Conservation (phyloP, 2,797 vertebrate species). For the Triplophysa yarkandensis region DNA sequence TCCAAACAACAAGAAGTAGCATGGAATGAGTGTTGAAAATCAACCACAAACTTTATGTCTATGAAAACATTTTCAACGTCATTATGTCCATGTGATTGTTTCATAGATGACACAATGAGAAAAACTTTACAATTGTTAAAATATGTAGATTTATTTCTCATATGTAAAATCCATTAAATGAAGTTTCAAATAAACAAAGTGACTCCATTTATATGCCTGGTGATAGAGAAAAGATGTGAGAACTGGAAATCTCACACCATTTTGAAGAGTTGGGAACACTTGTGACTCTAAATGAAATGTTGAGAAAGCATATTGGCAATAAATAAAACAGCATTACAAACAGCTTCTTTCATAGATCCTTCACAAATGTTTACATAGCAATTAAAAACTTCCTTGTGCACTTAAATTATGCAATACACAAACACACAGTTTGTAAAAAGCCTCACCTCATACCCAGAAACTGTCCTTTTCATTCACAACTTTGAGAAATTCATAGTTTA, state of each 20-base stretch:
- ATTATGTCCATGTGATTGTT: too few species aligned
- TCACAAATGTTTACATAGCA: too few species aligned
- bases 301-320: not conserved
- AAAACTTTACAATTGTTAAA: too few species aligned
- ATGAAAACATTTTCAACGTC: too few species aligned
- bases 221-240: not conserved
- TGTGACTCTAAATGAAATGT: slow-evolving; percentile 6
- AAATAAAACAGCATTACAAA: slow-evolving; percentile 19
- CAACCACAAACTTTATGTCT: too few species aligned
- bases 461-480: slow-evolving; percentile 33
- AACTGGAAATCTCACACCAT: slow-evolving; percentile 18
- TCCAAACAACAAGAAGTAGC: too few species aligned
- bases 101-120: too few species aligned
- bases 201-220: slow-evolving; percentile 1
- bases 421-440: slow-evolving; percentile 13
- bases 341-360: not conserved
- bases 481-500: slow-evolving; percentile 14
- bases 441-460: slow-evolving; percentile 26
- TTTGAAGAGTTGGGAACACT: not conserved
- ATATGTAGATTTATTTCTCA: too few species aligned
- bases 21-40: too few species aligned
- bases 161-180: slow-evolving; percentile 18
- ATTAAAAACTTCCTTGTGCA: not conserved
- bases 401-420: slow-evolving; percentile 21
- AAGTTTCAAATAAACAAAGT: not conserved